These are phyloP conservation scores for Callaeas wilsoni DNA, from an alignment of 2,113 vertebrate genomes.

Conservation along the genomic window DNA sequence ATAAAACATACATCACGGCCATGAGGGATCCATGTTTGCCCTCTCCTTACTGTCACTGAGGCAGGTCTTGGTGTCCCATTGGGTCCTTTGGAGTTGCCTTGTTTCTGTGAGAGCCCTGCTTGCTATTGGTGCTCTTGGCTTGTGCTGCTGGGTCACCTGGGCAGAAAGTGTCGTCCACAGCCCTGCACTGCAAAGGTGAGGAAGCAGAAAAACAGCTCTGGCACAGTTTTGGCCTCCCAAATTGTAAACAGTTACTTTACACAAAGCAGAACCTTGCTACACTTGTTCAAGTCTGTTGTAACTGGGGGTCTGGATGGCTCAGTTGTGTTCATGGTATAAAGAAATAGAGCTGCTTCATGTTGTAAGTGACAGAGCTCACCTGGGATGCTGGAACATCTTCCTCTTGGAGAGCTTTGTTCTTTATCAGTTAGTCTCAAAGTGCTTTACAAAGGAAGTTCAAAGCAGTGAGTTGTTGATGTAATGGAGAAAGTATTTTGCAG, in stretches of 20 bases:
- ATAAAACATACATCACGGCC: background rate
- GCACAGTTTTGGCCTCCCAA: background rate
- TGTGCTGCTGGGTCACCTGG: background rate
- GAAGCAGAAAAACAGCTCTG: background rate
- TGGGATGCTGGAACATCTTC: background rate
- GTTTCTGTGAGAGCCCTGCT: background rate
- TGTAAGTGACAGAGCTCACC: background rate
- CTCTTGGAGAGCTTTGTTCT: background rate
- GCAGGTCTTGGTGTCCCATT: background rate
- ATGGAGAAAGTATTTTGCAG: constrained; percentile 15
- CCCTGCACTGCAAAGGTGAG: background rate
- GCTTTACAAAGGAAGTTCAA: background rate
- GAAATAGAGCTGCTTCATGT: background rate
- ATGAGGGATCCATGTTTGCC: background rate
- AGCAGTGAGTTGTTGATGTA: background rate
- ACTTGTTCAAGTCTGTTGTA: background rate
- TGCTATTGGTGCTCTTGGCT: background rate
- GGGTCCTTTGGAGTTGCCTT: background rate
- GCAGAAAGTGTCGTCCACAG: background rate
- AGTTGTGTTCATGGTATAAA: background rate
- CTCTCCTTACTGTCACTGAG: background rate
- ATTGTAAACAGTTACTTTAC: background rate
- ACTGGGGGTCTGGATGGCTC: background rate
- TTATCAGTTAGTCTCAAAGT: background rate
- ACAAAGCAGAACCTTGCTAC: background rate